Base-by-base conservation (phyloP, 2,113 vertebrate species). In the Loxodonta africana region DNA sequence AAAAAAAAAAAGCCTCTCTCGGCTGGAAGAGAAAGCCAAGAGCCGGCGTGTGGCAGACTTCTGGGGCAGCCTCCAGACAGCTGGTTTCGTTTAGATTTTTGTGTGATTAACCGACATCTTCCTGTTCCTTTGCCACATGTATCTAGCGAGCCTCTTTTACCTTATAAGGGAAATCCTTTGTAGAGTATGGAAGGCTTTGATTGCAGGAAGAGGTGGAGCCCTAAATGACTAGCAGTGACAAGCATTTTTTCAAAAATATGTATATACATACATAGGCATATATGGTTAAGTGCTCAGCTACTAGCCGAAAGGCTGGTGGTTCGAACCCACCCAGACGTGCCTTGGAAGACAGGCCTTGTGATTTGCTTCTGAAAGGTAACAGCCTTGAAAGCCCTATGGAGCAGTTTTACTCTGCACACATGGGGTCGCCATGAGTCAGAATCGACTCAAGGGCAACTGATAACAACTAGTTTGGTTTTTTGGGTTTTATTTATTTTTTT, bases 161-260 rank as follows among this genome's bases (percentile, higher is more conserved):
- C 98, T 98, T 99, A 99, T 99, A 99, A 98, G 98, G 98, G 83
- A 95, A 98, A 96, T 82, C 96, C 96, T 97, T 98, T 98, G 96
- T 98, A 97, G 92, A 77, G 53, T 97, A 97, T 97, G 97, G 98
- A 96, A 93, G 96, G 97, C 98, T 98, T 93, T 98, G 98, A 98
- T 98, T 95, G 89, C 95, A 98, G 98, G 98, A 97, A 99, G 98
- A 98, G 98, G 98, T 96, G 98, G 98, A 96, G 97, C 97, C 97
- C 87, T 57, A 20, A 86, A 90, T 97, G 96, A 97, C 97, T 97
- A 92, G 87, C 90, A 91, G 92, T 96, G 96, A 96, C 93, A 91
- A 84, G 90, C 96, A 94, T 95, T 97, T 98, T 98, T 97, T 98
- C 97, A 87, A 76, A 97, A 98, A 97, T 97, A 89, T 80, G 2